A percentile compares a stretch with the other conserved stretches of the same genome.
These are phyloP conservation scores for Baronia brevicornis DNA, from an alignment of 2,888 invertebrate species.

Conservation along the genomic window DNA sequence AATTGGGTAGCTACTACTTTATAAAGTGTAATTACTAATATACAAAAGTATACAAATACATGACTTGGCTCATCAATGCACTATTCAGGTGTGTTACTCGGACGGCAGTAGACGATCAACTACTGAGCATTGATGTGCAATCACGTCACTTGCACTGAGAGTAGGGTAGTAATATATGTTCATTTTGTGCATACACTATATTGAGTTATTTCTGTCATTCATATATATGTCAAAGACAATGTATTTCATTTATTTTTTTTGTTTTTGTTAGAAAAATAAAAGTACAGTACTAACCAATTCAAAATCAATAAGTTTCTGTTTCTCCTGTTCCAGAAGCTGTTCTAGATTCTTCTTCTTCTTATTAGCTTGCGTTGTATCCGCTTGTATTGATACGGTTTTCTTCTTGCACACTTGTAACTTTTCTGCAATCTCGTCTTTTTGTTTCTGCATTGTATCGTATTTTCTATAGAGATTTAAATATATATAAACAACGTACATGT, in stretches of 20 bases:
- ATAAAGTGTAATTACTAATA: no score
- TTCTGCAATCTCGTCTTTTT: conserved; percentile 76
- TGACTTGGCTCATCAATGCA: no score
- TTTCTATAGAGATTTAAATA: conserved; percentile 50
- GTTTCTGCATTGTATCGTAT: conserved; percentile 71
- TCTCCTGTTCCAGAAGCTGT: conserved; percentile 79
- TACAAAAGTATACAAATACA: no score
- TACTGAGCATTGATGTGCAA: no score
- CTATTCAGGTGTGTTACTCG: no score
- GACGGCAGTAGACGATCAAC: no score
- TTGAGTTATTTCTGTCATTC: neutral
- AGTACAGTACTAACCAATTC: conserved; percentile 43
- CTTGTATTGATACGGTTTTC: conserved; percentile 78
- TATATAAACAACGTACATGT: no score
- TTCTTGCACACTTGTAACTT: conserved; percentile 79
- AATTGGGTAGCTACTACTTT: no score
- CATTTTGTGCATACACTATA: no score
- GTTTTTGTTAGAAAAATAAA: neutral
- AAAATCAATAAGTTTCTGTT: conserved; percentile 77
- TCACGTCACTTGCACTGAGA: no score
- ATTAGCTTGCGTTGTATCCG: conserved; percentile 80
- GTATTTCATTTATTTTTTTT: neutral
- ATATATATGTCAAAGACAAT: neutral
- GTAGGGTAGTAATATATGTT: no score
- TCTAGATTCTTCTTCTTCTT: conserved; percentile 85